phyloP scores from a whole-genome alignment of 53 echinoderm and acorn worm species.

The Temnopleurus reevesii region DNA sequence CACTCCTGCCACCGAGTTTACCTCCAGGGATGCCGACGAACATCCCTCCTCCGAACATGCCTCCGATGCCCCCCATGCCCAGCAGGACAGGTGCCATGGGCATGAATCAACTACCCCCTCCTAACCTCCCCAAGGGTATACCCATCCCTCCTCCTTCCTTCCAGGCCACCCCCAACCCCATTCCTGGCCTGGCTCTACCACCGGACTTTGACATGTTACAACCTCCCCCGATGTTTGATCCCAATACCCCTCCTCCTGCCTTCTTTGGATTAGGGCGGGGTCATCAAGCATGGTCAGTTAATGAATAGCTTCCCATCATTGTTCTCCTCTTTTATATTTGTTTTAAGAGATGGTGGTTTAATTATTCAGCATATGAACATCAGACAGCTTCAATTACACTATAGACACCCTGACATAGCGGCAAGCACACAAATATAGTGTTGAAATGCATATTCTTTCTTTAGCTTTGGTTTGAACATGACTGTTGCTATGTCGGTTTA shows the following conservation, averaged over 20 bases:
- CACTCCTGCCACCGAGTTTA: conserved; percentile 30
- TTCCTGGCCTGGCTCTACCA: conserved; percentile 18
- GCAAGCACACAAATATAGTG: too few species aligned
- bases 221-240: background rate
- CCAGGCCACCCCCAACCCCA: background rate
- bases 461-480: too few species aligned
- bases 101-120: background rate
- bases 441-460: too few species aligned
- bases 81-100: background rate
- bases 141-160: conserved; percentile 5
- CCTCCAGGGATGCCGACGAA: background rate
- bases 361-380: too few species aligned
- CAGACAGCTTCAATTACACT: too few species aligned
- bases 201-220: conserved; percentile 1
- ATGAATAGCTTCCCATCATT: conserved; percentile 12
- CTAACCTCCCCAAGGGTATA: background rate
- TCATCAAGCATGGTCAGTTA: conserved; percentile 41
- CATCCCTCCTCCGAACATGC: background rate
- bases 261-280: conserved; percentile 43
- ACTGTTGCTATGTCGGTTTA: too few species aligned
- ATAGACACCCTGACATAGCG: too few species aligned
- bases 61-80: conserved; percentile 6
- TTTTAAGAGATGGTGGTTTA: too few species aligned
- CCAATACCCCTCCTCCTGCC: conserved; percentile 1
- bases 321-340: background rate